Percentiles rank a stretch among this genome's conserved stretches.
Evolutionary conservation across 2,113 vertebrate genomes (phyloP).

Genomic region (Caranx melampygus): DNA sequence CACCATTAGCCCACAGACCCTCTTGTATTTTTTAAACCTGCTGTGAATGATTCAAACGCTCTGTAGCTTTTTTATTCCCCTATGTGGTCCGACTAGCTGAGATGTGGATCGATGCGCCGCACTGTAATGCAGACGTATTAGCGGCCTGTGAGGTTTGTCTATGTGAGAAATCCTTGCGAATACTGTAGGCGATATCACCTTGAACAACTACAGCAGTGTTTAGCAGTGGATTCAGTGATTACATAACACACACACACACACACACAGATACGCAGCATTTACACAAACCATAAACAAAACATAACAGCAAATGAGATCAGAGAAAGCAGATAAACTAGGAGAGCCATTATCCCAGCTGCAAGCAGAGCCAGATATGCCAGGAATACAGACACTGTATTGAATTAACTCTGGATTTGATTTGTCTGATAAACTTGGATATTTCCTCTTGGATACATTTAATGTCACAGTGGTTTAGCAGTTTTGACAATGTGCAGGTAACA

Average conservation of each 20-base stretch:
- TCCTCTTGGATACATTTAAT: constrained; percentile 75
- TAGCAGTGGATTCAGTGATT: constrained; percentile 38
- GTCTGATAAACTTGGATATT: constrained; percentile 72
- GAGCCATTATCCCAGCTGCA: constrained; percentile 73
- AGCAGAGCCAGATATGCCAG: constrained; percentile 79
- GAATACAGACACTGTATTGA: constrained; percentile 76
- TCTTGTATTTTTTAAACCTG: constrained; percentile 26
- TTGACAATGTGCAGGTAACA: constrained; percentile 60
- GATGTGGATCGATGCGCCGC: constrained; percentile 46
- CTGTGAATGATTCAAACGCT: constrained; percentile 48
- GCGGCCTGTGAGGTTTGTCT: constrained; percentile 39
- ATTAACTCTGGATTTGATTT: constrained; percentile 79
- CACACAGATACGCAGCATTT: constrained; percentile 19
- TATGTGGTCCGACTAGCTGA: not conserved
- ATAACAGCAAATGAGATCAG: constrained; percentile 75
- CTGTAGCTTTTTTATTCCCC: constrained; percentile 33
- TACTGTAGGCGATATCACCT: constrained; percentile 58
- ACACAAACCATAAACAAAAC: constrained; percentile 60
- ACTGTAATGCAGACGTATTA: constrained; percentile 38
- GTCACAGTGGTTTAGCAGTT: constrained; percentile 57
- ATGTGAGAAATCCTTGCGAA: constrained; percentile 41
- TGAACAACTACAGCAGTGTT: constrained; percentile 51
- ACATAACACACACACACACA: constrained; percentile 52
- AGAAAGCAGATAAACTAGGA: constrained; percentile 67
- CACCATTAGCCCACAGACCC: not conserved